A percentile compares a stretch with the other conserved stretches of the same genome.
These are phyloP conservation scores for Melanotaenia trifasciata DNA, from an alignment of 2,797 vertebrate species.

Conservation along the genomic window DNA sequence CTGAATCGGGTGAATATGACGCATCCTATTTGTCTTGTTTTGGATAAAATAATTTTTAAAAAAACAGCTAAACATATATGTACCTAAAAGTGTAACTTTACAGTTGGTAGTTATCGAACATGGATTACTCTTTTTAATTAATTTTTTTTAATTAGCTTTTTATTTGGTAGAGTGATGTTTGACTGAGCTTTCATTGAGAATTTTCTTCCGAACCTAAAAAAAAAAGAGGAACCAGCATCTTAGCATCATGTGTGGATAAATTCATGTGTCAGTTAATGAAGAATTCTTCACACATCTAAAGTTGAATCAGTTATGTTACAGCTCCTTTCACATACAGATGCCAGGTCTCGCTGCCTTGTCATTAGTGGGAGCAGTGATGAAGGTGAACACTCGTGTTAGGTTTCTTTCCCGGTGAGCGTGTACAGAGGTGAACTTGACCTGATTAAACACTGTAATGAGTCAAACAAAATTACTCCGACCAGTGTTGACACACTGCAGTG, in stretches of 20 bases:
- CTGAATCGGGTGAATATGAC: slow-evolving; percentile 60
- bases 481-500: slow-evolving; percentile 71
- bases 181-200: slow-evolving; percentile 6
- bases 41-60: not conserved
- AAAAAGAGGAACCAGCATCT: slow-evolving; percentile 65
- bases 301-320: not conserved
- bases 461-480: slow-evolving; percentile 74
- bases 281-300: slow-evolving; percentile 16
- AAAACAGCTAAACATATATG: no score
- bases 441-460: slow-evolving; percentile 80
- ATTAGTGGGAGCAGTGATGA: slow-evolving; percentile 35
- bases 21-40: not conserved
- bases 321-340: slow-evolving; percentile 33
- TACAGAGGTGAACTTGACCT: slow-evolving; percentile 70
- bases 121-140: not conserved
- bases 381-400: slow-evolving; percentile 45
- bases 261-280: slow-evolving; percentile 3
- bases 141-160: not conserved
- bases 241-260: slow-evolving; percentile 39
- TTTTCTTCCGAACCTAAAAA: not conserved
- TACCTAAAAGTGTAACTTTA: not conserved
- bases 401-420: slow-evolving; percentile 53
- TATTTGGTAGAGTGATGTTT: not conserved
- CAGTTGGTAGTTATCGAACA: not conserved
- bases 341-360: slow-evolving; percentile 22